These are phyloP conservation scores for Pachypsylla venusta DNA, from an alignment of 1,140 invertebrate genomes.

Conservation along the genomic window DNA sequence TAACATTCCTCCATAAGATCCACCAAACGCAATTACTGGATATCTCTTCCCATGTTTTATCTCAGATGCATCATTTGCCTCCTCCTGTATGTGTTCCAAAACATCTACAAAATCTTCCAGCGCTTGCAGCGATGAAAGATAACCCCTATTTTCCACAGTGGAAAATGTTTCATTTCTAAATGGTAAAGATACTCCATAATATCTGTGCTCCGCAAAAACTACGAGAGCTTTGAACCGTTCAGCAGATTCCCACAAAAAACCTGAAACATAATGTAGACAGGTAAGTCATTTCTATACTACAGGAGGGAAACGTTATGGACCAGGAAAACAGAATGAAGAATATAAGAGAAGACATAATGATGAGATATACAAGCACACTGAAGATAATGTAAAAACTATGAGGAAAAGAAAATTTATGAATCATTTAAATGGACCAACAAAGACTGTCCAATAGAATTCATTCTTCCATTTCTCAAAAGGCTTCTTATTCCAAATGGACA, in stretches of 20 bases:
- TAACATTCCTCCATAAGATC: constrained; percentile 90
- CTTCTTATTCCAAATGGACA: no score
- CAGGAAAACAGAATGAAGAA: no score
- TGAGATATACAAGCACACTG: no score
- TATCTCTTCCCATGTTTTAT: neutral
- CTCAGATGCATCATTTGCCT: constrained; percentile 36
- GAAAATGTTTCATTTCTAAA: constrained; percentile 17
- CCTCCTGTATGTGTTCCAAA: constrained; percentile 18
- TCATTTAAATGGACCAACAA: no score
- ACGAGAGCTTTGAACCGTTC: constrained; percentile 61
- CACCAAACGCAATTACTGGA: constrained; percentile 84
- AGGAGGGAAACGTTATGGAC: no score
- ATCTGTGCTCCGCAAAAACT: constrained; percentile 91
- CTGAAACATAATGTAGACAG: no score
- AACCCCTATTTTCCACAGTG: constrained; percentile 75
- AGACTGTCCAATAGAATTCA: no score
- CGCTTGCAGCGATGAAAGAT: constrained; percentile 79
- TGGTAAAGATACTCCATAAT: constrained; percentile 42
- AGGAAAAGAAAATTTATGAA: no score
- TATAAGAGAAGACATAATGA: no score
- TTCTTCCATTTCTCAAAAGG: no score
- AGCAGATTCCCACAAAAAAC: constrained; percentile 89
- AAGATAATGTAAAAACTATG: no score
- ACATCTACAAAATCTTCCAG: constrained; percentile 82
- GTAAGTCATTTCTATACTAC: no score